Conservation (phyloP, 1,140 invertebrate species). For the Diabrotica virgifera region DNA sequence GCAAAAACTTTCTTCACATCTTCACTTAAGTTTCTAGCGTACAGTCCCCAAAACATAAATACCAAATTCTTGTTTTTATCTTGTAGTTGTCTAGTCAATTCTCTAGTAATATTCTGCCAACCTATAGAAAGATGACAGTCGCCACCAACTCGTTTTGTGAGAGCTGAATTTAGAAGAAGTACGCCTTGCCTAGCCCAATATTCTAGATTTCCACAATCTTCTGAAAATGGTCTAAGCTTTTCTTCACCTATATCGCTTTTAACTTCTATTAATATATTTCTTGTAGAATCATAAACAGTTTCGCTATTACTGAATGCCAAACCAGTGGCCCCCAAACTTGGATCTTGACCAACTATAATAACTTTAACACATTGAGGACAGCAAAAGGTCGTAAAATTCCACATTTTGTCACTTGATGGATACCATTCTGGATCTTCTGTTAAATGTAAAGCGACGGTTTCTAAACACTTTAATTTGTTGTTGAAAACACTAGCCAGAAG, state of each 20-base stretch:
- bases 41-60: constrained; percentile 5
- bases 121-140: background rate
- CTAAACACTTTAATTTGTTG: no score
- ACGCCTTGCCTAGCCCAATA: constrained; percentile 4
- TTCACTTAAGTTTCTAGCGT: background rate
- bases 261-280: constrained; percentile 1
- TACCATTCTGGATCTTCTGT: no score
- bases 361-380: constrained; percentile 5
- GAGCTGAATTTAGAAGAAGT: constrained; percentile 7
- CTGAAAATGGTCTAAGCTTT: background rate
- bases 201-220: constrained; percentile 2
- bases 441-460: no score
- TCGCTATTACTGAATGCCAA: background rate
- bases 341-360: constrained; percentile 10
- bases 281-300: background rate
- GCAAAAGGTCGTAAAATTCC: background rate
- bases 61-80: background rate
- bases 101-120: constrained; percentile 6
- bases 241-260: background rate
- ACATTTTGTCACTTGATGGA: background rate
- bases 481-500: no score
- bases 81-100: background rate
- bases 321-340: background rate
- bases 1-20: background rate
- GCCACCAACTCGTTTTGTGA: background rate